Percentiles rank a stretch among this genome's conserved stretches.
Conservation (phyloP, 1,140 invertebrate genomes). For the Solen grandis region DNA sequence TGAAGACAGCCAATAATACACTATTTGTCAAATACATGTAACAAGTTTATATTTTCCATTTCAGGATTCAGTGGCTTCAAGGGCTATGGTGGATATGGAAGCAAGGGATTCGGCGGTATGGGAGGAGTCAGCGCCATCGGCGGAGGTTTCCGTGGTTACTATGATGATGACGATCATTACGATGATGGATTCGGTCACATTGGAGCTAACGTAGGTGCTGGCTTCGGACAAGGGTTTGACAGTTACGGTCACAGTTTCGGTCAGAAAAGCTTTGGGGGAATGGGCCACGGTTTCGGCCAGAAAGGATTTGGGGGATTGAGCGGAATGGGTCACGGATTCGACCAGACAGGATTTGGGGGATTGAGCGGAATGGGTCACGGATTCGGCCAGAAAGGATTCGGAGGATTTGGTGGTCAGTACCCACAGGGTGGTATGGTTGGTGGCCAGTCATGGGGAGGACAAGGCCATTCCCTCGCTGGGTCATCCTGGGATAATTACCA, state of each 20-base stretch:
- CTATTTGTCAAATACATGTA: not conserved
- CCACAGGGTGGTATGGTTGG: not conserved
- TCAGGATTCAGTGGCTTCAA: not conserved
- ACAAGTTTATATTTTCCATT: not conserved
- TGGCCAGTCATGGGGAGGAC: not conserved
- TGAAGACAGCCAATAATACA: too few relatives aligned
- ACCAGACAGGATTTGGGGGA: not conserved
- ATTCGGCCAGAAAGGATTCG: too few relatives aligned
- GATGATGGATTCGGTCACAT: constrained; percentile 9
- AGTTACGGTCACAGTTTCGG: too few relatives aligned
- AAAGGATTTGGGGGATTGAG: not conserved
- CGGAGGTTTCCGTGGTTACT: not conserved
- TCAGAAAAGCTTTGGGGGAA: not conserved
- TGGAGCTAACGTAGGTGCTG: not conserved
- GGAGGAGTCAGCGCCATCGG: not conserved
- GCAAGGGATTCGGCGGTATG: not conserved
- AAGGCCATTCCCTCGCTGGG: not conserved
- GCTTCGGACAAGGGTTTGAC: not conserved
- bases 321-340: not conserved
- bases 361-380: too few relatives aligned
- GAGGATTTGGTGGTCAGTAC: not conserved
- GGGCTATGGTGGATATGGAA: not conserved
- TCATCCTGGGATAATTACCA: not conserved
- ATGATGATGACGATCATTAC: constrained; percentile 5
- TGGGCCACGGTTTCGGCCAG: not conserved